Percentiles rank a stretch among this genome's conserved stretches.
phyloP scores from a whole-genome alignment of 1,140 invertebrate species.

The Stenopsyche tienmushanensis region DNA sequence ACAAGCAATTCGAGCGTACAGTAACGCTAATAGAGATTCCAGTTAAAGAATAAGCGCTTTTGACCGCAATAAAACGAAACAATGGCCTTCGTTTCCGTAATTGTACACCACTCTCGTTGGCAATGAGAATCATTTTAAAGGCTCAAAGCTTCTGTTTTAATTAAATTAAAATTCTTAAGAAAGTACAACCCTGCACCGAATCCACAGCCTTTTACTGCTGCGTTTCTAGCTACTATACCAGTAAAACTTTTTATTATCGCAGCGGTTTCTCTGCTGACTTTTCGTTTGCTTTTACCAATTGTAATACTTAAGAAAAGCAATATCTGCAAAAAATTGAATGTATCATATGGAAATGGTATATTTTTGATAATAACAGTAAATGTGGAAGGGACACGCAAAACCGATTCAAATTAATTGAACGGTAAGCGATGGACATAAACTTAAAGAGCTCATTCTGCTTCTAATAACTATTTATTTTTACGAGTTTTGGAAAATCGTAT shows the following conservation, averaged over 20 bases:
- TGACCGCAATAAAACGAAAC: slow-evolving; percentile 27
- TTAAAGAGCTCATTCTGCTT: too few relatives aligned
- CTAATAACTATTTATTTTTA: too few relatives aligned
- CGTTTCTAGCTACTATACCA: not conserved
- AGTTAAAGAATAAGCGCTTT: not conserved
- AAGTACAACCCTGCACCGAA: not conserved
- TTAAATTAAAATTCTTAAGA: slow-evolving; percentile 29
- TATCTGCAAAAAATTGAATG: not conserved
- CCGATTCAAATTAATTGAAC: not conserved
- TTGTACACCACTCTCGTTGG: not conserved
- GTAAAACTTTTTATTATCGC: slow-evolving; percentile 28
- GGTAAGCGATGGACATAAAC: too few relatives aligned
- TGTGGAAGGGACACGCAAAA: not conserved
- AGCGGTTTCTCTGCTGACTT: slow-evolving; percentile 3
- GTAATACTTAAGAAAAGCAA: not conserved
- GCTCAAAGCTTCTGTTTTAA: slow-evolving; percentile 22
- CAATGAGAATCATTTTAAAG: slow-evolving; percentile 26
- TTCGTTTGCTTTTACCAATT: not conserved
- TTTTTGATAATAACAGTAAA: not conserved
- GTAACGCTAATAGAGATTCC: slow-evolving; percentile 10
- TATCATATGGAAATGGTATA: not conserved
- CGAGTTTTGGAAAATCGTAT: too few relatives aligned
- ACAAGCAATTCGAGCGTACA: not conserved
- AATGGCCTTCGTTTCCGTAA: not conserved
- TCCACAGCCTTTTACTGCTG: slow-evolving; percentile 4